These are phyloP conservation scores for Cygnus atratus DNA, from an alignment of 2,113 vertebrate genomes.

Conservation along the genomic window DNA sequence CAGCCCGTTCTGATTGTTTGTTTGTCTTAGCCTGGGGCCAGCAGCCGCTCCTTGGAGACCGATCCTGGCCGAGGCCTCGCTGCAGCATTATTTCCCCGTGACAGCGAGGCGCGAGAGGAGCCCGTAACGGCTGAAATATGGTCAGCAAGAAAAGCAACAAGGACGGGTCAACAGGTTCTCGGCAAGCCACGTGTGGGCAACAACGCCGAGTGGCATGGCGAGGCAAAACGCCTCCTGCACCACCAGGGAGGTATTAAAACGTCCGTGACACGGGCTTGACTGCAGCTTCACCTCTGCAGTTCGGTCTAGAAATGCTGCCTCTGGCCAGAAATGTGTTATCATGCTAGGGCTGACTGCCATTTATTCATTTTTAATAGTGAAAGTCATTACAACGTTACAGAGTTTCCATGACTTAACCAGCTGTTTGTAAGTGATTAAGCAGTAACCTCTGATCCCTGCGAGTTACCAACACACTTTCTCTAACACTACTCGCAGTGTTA, in stretches of 20 bases:
- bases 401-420: constrained; percentile 67
- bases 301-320: not conserved
- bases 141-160: constrained; percentile 35
- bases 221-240: not conserved
- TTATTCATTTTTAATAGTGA: constrained; percentile 57
- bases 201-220: not conserved
- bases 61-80: not conserved
- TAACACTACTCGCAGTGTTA: not conserved
- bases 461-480: not conserved
- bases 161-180: constrained; percentile 21
- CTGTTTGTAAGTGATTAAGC: not conserved
- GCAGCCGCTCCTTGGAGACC: constrained; percentile 35
- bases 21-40: constrained; percentile 62
- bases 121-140: not conserved
- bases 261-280: not conserved
- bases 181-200: not conserved
- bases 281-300: not conserved
- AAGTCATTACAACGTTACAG: constrained; percentile 28
- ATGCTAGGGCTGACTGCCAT: constrained; percentile 50
- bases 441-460: not conserved
- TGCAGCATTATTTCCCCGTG: constrained; percentile 7
- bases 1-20: constrained; percentile 42
- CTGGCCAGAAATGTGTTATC: constrained; percentile 11
- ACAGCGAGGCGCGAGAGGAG: not conserved
- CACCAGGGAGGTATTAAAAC: not conserved